Evolutionary conservation across 2,113 vertebrate species (phyloP).

Genomic region (Telmatochromis sp.): DNA sequence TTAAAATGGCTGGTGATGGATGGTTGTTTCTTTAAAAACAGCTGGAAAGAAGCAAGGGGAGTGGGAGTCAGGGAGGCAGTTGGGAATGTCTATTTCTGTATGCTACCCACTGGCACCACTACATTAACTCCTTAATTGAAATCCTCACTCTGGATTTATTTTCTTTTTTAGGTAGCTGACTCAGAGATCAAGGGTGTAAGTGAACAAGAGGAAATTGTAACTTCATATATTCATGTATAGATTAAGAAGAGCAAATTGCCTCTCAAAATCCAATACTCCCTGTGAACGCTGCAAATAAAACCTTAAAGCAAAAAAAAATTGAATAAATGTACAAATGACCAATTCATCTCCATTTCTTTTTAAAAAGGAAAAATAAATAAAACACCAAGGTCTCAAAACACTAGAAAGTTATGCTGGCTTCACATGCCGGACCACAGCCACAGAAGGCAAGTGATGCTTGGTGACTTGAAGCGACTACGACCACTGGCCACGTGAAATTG

Average conservation of each 20-base stretch:
- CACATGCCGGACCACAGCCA: neutral
- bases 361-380: neutral
- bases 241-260: neutral
- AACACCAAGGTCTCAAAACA: neutral
- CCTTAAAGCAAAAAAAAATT: neutral
- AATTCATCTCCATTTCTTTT: neutral
- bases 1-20: conserved; percentile 21
- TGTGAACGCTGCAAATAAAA: neutral
- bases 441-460: neutral
- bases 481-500: neutral
- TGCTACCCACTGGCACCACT: neutral
- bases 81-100: conserved; percentile 25
- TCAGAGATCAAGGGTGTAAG: neutral
- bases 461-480: neutral
- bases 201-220: neutral
- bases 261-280: neutral
- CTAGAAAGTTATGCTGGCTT: neutral
- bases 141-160: neutral
- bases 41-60: neutral
- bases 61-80: conserved; percentile 1
- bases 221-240: neutral
- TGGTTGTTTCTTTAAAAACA: conserved; percentile 30
- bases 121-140: conserved; percentile 22
- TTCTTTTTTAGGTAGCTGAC: neutral
- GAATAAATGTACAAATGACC: neutral